A percentile compares a stretch with the other conserved stretches of the same genome.
These are phyloP conservation scores for Cheirogaleus major DNA, from an alignment of 2,797 vertebrate genomes.

Conservation along the genomic window DNA sequence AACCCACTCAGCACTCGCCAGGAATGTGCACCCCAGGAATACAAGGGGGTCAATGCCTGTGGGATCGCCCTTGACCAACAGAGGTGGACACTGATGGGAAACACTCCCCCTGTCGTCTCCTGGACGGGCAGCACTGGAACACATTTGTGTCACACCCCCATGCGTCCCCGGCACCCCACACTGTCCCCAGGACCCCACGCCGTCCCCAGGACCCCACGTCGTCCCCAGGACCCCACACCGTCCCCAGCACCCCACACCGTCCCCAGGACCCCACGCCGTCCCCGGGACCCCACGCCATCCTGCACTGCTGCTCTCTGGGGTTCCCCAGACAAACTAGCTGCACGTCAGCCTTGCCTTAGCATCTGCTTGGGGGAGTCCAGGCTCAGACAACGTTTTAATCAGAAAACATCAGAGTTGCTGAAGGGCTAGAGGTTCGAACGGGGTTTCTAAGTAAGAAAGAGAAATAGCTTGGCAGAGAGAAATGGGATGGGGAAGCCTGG, in stretches of 20 bases:
- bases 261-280: no score
- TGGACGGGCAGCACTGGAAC: fast-evolving
- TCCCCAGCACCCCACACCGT: fast-evolving
- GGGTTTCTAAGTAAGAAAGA: conserved; percentile 45
- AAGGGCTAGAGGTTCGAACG: background rate
- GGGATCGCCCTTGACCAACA: background rate
- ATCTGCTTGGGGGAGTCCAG: background rate
- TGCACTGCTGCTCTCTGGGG: background rate
- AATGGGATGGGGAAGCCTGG: conserved; percentile 42
- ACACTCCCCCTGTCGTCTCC: fast-evolving
- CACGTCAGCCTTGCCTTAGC: background rate
- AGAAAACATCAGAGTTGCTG: conserved; percentile 57
- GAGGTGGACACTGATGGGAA: background rate
- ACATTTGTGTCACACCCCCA: fast-evolving
- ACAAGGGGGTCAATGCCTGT: background rate
- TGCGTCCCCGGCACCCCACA: fast-evolving
- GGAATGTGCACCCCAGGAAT: background rate
- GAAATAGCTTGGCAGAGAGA: conserved; percentile 69
- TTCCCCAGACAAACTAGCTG: background rate
- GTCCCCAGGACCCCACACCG: no score
- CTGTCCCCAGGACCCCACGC: no score
- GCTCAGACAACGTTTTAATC: conserved; percentile 20
- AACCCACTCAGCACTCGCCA: background rate
- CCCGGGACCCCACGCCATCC: fast-evolving
- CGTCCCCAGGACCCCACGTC: no score